Conservation (phyloP, 2,113 vertebrate species). For the Mustelus asterias region DNA sequence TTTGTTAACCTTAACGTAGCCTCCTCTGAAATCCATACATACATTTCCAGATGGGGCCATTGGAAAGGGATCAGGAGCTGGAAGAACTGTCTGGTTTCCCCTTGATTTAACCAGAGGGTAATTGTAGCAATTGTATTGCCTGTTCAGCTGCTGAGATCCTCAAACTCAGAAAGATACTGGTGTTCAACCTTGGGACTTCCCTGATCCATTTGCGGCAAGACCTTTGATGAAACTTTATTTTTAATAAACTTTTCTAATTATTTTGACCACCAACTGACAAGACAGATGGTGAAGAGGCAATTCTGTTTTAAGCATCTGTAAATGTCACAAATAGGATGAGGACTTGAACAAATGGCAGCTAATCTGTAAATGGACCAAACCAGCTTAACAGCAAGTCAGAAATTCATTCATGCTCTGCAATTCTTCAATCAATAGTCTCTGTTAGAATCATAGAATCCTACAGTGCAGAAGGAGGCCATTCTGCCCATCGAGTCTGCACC, state of each 20-base stretch:
- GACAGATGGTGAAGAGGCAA: neutral
- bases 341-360: neutral
- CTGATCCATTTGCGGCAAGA: neutral
- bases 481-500: no score
- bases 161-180: neutral
- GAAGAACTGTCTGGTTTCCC: neutral
- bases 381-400: neutral
- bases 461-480: no score
- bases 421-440: neutral
- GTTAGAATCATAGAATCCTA: neutral
- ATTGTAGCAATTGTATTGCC: neutral
- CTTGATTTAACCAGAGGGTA: neutral
- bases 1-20: neutral
- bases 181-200: neutral
- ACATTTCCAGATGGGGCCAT: neutral
- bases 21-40: neutral
- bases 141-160: neutral
- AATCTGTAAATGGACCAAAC: neutral
- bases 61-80: neutral
- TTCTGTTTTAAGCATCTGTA: neutral
- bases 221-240: neutral
- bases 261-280: neutral
- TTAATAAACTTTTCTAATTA: neutral
- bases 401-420: neutral
- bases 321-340: neutral